Conservation (phyloP, 2,797 vertebrate species). For the Melanotaenia pygmaea region DNA sequence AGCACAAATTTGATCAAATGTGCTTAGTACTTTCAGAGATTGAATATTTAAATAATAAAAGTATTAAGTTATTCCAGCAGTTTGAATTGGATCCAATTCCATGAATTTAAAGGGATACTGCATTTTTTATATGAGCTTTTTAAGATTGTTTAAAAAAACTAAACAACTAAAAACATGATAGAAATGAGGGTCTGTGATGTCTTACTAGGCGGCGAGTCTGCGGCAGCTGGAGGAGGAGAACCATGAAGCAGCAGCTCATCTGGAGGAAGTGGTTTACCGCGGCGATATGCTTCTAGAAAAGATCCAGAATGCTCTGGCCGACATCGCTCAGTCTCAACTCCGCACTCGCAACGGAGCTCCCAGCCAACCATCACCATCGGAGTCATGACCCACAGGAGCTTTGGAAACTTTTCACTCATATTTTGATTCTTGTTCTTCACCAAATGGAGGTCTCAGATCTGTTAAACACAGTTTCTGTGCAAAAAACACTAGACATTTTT, state of each 20-base stretch:
- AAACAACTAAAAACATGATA: neutral
- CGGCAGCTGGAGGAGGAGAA: constrained; percentile 96
- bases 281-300: constrained; percentile 95
- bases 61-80: neutral
- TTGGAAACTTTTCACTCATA: constrained; percentile 30
- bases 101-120: neutral
- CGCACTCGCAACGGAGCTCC: constrained; percentile 89
- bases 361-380: constrained; percentile 82
- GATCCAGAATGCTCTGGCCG: constrained; percentile 95
- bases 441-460: constrained; percentile 12
- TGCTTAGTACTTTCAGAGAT: neutral
- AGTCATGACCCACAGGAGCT: constrained; percentile 80
- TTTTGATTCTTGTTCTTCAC: constrained; percentile 2
- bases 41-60: neutral
- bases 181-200: neutral
- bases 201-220: constrained; percentile 89
- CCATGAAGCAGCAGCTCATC: constrained; percentile 91
- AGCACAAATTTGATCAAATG: neutral
- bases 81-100: too few species aligned
- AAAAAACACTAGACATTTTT: neutral
- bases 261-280: constrained; percentile 93
- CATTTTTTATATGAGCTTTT: neutral
- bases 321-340: constrained; percentile 96
- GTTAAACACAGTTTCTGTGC: constrained; percentile 4
- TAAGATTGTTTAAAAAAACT: neutral